These are phyloP conservation scores for Onychorhynchus coronatus DNA, from an alignment of 2,113 vertebrate species.

Conservation along the genomic window DNA sequence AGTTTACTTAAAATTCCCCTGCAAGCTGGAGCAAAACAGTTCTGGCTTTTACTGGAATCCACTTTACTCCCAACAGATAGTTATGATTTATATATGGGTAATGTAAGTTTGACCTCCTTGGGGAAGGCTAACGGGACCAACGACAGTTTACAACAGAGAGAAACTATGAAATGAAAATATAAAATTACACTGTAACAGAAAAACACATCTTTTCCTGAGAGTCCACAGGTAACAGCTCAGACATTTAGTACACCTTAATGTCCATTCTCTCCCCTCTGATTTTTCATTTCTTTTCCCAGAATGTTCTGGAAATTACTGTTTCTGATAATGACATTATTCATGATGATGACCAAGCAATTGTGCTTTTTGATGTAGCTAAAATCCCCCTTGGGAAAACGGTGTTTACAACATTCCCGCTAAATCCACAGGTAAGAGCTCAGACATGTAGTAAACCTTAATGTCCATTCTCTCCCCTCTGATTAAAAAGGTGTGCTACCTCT, in stretches of 20 bases:
- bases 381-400: conserved; percentile 53
- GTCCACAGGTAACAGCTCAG: no score
- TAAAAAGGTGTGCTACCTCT: neutral
- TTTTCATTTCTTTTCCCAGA: conserved; percentile 47
- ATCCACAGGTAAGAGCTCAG: conserved; percentile 49
- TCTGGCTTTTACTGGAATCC: neutral
- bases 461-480: neutral
- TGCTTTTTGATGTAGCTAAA: conserved; percentile 75
- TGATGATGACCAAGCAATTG: conserved; percentile 60
- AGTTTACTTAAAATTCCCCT: neutral
- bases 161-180: neutral
- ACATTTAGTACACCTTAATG: no score
- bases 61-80: neutral
- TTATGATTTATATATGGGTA: neutral
- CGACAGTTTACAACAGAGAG: neutral
- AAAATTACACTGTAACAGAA: neutral
- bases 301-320: conserved; percentile 74
- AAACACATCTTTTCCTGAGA: neutral
- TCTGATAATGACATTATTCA: conserved; percentile 66
- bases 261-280: no score
- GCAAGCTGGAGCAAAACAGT: neutral
- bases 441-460: fast-evolving
- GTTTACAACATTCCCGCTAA: conserved; percentile 47
- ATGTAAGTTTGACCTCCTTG: neutral
- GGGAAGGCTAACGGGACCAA: neutral